Conservation (phyloP, 1,140 invertebrate species). For the Holcopasites calliopsidis region DNA sequence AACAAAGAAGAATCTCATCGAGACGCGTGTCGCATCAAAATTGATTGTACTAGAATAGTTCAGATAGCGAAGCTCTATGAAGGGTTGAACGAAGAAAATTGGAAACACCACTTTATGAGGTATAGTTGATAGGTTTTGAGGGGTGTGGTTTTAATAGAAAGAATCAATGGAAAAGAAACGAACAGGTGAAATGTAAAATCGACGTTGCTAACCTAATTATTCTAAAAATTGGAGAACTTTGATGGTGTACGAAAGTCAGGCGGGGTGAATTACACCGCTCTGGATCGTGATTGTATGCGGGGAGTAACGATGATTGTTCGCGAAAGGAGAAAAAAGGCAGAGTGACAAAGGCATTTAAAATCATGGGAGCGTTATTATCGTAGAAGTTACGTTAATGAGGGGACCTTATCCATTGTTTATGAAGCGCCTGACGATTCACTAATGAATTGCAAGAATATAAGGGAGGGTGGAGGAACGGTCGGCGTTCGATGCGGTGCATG, state of each 20-base stretch:
- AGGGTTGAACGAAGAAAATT: too few relatives aligned
- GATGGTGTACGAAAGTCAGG: too few relatives aligned
- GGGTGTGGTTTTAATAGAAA: too few relatives aligned
- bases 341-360: conserved; percentile 49
- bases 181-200: not conserved
- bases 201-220: not conserved
- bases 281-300: not conserved
- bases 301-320: conserved; percentile 43
- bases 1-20: too few relatives aligned
- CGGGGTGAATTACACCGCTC: not conserved
- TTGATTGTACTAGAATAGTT: too few relatives aligned
- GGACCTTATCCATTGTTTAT: conserved; percentile 35
- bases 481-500: not conserved
- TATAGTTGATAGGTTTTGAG: too few relatives aligned
- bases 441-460: conserved; percentile 52
- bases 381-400: conserved; percentile 57
- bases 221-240: too few relatives aligned
- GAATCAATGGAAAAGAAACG: not conserved
- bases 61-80: too few relatives aligned
- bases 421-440: conserved; percentile 46
- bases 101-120: too few relatives aligned
- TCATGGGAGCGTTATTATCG: conserved; percentile 44
- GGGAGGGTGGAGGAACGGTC: not conserved
- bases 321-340: not conserved
- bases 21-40: too few relatives aligned